Conservation (phyloP, 2,113 vertebrate genomes). For the Corythoichthys intestinalis region DNA sequence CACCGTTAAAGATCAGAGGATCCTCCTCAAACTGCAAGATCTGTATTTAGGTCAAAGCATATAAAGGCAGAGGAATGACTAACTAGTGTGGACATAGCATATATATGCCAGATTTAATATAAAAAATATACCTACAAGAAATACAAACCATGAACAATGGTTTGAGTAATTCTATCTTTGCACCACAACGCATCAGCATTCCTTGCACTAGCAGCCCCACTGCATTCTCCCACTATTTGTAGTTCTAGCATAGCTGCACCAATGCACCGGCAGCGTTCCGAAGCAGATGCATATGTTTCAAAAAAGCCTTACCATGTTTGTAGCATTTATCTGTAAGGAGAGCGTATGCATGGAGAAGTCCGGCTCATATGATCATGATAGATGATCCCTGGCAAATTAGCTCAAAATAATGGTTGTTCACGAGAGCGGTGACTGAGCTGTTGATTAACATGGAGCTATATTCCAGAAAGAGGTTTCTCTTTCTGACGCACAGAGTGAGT, state of each 20-base stretch:
- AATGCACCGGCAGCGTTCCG: conserved; percentile 52
- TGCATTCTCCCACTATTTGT: conserved; percentile 65
- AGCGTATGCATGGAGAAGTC: conserved; percentile 70
- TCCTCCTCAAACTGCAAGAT: conserved; percentile 30
- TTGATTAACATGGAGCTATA: conserved; percentile 45
- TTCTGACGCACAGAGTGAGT: conserved; percentile 60
- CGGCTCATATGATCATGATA: conserved; percentile 63
- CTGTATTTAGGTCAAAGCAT: conserved; percentile 67
- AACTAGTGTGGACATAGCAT: conserved; percentile 4
- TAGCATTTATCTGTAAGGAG: conserved; percentile 62
- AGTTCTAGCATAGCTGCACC: conserved; percentile 62
- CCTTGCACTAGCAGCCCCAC: conserved; percentile 63
- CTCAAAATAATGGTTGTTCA: conserved; percentile 21
- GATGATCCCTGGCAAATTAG: conserved; percentile 41
- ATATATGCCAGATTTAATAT: conserved; percentile 8
- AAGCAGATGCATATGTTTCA: conserved; percentile 27
- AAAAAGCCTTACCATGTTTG: conserved; percentile 69
- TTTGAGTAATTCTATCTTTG: conserved; percentile 53
- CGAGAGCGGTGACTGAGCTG: conserved; percentile 29
- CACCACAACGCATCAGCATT: conserved; percentile 67
- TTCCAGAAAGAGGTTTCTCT: conserved; percentile 64
- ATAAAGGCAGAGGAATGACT: conserved; percentile 53
- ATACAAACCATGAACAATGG: conserved; percentile 18
- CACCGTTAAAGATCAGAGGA: conserved; percentile 43
- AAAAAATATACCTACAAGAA: conserved; percentile 11